Evolutionary conservation across 2,797 vertebrate species (phyloP).

Genomic region (Rhinogobio ventralis): DNA sequence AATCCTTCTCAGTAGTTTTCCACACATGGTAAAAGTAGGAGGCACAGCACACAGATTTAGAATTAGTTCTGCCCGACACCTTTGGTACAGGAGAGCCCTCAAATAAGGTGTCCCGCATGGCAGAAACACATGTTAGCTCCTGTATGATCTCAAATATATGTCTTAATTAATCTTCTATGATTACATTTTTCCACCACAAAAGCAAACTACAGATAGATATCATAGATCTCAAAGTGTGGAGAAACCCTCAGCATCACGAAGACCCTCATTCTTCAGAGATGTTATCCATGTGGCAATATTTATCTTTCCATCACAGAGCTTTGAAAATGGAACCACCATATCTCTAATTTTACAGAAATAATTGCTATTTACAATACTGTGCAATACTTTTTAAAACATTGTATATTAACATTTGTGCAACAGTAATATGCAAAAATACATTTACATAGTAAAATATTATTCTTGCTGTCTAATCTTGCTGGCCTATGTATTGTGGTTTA

Average conservation of each 20-base stretch:
- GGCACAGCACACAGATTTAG: too few species aligned
- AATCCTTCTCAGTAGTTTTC: too few species aligned
- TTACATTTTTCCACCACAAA: too few species aligned
- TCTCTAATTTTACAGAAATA: background rate
- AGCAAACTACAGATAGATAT: conserved; percentile 18
- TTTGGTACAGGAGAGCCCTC: too few species aligned
- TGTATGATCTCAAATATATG: too few species aligned
- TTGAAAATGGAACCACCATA: background rate
- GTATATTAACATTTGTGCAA: background rate
- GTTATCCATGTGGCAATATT: background rate
- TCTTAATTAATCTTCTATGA: too few species aligned
- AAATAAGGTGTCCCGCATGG: too few species aligned
- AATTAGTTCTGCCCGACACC: too few species aligned
- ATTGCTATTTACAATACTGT: background rate
- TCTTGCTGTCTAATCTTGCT: background rate
- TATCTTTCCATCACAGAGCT: background rate
- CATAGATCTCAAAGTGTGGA: background rate
- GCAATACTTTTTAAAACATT: too few species aligned
- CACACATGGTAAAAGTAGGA: too few species aligned
- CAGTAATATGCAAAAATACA: background rate
- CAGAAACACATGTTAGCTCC: too few species aligned
- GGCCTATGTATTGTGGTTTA: background rate
- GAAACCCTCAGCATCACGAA: background rate
- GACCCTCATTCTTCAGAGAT: conserved; percentile 20
- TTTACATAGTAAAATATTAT: conserved; percentile 1